Evolutionary conservation across 2,113 vertebrate genomes (phyloP).

Genomic region (Bos javanicus): DNA sequence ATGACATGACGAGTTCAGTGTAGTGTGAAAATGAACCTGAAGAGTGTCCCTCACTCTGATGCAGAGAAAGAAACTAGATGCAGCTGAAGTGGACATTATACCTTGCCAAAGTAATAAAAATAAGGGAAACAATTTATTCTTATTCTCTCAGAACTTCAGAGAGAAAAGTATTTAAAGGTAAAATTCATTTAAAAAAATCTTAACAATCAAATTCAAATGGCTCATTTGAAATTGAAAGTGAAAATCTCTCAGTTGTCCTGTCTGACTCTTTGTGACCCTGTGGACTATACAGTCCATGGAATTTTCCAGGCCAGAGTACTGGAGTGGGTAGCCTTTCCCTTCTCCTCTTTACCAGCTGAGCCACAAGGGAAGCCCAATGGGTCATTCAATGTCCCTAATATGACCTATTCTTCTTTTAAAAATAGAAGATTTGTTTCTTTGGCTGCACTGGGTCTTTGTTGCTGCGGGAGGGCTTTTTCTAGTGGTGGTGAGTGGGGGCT

Average conservation of each 20-base stretch:
- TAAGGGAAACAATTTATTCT: not conserved
- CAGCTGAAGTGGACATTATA: not conserved
- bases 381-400: too few relatives aligned
- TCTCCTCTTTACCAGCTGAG: not conserved
- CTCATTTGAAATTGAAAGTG: not conserved
- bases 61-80: not conserved
- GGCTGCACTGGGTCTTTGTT: not conserved
- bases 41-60: not conserved
- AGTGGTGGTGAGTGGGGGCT: not conserved
- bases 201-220: not conserved
- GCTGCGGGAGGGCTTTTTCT: not conserved
- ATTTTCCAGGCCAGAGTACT: not conserved
- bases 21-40: not conserved
- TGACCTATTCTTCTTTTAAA: not conserved
- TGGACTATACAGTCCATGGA: not conserved
- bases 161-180: not conserved
- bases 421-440: not conserved
- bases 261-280: not conserved
- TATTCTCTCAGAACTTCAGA: not conserved
- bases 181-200: not conserved
- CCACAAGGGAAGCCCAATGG: not conserved
- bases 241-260: not conserved
- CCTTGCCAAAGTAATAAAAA: not conserved
- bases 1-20: not conserved
- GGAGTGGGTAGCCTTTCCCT: not conserved